Percentiles rank a stretch among this genome's conserved stretches.
Conservation (phyloP, 2,797 vertebrate species). For the Dicrostonyx torquatus region DNA sequence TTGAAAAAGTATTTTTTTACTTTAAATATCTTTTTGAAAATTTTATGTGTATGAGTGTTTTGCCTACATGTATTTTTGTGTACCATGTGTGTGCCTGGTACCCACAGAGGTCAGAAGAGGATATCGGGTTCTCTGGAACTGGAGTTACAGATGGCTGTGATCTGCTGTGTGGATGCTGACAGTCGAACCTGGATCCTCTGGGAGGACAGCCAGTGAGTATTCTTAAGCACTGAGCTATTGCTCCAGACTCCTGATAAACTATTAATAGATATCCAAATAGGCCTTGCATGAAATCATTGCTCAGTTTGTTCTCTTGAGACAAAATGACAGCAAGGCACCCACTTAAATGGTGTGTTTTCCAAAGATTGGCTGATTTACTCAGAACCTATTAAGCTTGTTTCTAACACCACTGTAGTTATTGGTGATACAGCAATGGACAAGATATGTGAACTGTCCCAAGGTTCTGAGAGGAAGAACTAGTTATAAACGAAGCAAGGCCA, state of each 20-base stretch:
- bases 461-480: slow-evolving; percentile 25
- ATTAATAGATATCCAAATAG: neutral
- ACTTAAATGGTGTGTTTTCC: neutral
- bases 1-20: neutral
- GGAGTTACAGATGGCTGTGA: neutral
- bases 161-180: neutral
- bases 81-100: neutral
- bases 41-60: neutral
- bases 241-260: neutral
- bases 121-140: neutral
- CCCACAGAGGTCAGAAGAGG: neutral
- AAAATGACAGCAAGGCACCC: slow-evolving; percentile 15
- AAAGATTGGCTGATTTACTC: neutral
- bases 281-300: neutral
- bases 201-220: neutral
- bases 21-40: neutral
- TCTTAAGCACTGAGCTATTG: neutral
- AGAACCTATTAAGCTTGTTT: neutral
- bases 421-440: neutral
- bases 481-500: neutral
- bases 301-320: slow-evolving; percentile 25
- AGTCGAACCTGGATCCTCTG: neutral
- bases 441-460: neutral
- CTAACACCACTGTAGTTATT: neutral
- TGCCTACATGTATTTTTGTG: neutral